These are phyloP conservation scores for Lagria hirta DNA, from an alignment of 2,888 invertebrate genomes.

Conservation along the genomic window DNA sequence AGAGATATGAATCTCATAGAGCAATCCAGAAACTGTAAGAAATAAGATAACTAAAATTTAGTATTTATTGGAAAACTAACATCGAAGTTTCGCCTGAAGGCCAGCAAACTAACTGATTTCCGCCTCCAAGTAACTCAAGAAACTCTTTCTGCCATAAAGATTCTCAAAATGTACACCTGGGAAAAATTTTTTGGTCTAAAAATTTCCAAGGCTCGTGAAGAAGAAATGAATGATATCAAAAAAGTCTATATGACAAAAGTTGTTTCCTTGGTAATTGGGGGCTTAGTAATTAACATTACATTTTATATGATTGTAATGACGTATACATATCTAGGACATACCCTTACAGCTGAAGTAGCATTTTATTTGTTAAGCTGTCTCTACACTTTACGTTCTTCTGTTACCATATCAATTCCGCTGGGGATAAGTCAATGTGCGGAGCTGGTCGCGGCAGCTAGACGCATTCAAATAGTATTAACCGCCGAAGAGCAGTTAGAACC, in stretches of 20 bases:
- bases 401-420: slow-evolving; percentile 34
- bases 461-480: slow-evolving; percentile 35
- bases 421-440: slow-evolving; percentile 38
- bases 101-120: slow-evolving; percentile 37
- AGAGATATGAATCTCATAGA: too few relatives aligned
- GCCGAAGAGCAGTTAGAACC: slow-evolving; percentile 24
- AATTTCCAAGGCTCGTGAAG: slow-evolving; percentile 53
- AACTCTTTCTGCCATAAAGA: slow-evolving; percentile 38
- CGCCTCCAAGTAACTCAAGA: slow-evolving; percentile 39
- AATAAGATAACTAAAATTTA: too few relatives aligned
- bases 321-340: slow-evolving; percentile 33
- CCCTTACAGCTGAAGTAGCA: slow-evolving; percentile 36
- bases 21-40: too few relatives aligned
- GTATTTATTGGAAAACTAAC: slow-evolving; percentile 32
- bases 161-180: slow-evolving; percentile 43
- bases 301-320: slow-evolving; percentile 40
- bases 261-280: slow-evolving; percentile 42
- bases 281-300: slow-evolving; percentile 37
- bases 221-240: slow-evolving; percentile 64
- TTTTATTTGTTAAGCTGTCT: slow-evolving; percentile 38
- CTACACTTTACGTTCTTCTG: slow-evolving; percentile 30
- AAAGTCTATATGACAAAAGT: slow-evolving; percentile 48
- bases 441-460: slow-evolving; percentile 32
- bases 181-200: slow-evolving; percentile 38
- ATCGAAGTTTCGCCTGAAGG: slow-evolving; percentile 27